These are phyloP conservation scores for Syrista parreyssii DNA, from an alignment of 2,888 invertebrate species.

Conservation along the genomic window DNA sequence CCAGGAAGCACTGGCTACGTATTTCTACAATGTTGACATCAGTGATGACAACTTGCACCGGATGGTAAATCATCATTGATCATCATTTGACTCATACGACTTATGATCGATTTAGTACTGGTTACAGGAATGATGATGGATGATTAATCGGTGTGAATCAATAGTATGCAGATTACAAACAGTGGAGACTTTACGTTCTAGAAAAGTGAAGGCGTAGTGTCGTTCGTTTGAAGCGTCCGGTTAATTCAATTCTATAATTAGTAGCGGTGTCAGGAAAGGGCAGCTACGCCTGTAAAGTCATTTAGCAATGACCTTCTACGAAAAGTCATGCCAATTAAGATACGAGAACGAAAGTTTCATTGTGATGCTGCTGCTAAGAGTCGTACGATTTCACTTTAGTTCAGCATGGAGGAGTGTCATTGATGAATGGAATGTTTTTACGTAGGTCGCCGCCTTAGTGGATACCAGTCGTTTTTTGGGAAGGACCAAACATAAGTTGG, in stretches of 20 bases:
- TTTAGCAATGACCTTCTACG: neutral
- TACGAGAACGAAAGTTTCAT: neutral
- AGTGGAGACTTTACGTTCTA: neutral
- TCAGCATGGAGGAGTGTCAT: neutral
- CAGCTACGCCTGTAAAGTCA: neutral
- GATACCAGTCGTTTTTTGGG: neutral
- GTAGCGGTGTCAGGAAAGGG: neutral
- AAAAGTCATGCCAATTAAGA: neutral
- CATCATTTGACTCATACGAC: neutral
- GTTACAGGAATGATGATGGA: neutral
- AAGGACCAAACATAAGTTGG: neutral
- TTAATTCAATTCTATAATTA: neutral
- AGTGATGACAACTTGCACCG: neutral
- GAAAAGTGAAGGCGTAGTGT: neutral
- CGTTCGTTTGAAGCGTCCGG: neutral
- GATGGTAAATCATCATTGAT: neutral
- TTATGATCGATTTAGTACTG: neutral
- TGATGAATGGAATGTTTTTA: neutral
- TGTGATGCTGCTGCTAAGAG: neutral
- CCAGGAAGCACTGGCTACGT: neutral
- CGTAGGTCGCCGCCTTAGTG: neutral
- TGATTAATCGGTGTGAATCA: neutral
- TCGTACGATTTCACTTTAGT: neutral
- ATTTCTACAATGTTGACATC: neutral
- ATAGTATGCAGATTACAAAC: neutral